These are phyloP conservation scores for Meloe dianella DNA, from an alignment of 2,888 invertebrate species.

Conservation along the genomic window DNA sequence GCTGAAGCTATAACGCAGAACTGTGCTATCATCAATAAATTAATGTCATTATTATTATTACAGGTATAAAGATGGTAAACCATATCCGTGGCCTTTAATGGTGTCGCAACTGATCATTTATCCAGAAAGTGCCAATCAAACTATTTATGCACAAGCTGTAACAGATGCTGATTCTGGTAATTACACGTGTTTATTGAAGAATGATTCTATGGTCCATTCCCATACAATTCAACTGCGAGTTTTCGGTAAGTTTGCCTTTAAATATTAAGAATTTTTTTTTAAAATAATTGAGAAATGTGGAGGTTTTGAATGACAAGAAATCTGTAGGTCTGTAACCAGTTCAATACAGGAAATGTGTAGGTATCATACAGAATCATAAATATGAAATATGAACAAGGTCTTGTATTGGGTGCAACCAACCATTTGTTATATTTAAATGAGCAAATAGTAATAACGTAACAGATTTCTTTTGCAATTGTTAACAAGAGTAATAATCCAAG, in stretches of 20 bases:
- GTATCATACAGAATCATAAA: slow-evolving; percentile 16
- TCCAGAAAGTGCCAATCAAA: slow-evolving; percentile 80
- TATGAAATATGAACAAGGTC: neutral
- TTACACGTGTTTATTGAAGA: slow-evolving; percentile 75
- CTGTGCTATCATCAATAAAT: neutral
- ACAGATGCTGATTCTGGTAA: slow-evolving; percentile 72
- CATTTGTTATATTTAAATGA: slow-evolving; percentile 7
- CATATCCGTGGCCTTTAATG: slow-evolving; percentile 78
- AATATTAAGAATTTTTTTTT: too few species aligned
- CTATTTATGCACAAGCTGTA: slow-evolving; percentile 72
- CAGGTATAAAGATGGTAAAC: slow-evolving; percentile 78
- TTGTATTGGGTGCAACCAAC: slow-evolving; percentile 17
- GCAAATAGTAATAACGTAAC: neutral
- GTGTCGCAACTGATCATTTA: slow-evolving; percentile 76
- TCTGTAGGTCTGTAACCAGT: slow-evolving; percentile 11
- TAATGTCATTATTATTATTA: slow-evolving; percentile 37
- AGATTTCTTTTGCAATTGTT: slow-evolving; percentile 15
- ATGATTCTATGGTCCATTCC: slow-evolving; percentile 70
- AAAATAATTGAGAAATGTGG: neutral
- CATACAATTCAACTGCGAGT: slow-evolving; percentile 72
- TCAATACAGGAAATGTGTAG: slow-evolving; percentile 43
- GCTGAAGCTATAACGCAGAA: too few species aligned
- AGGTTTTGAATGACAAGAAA: neutral
- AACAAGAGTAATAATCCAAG: slow-evolving; percentile 4
- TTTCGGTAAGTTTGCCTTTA: slow-evolving; percentile 64